phyloP scores from a whole-genome alignment of 2,113 vertebrate genomes.

The Toxostoma redivivum region DNA sequence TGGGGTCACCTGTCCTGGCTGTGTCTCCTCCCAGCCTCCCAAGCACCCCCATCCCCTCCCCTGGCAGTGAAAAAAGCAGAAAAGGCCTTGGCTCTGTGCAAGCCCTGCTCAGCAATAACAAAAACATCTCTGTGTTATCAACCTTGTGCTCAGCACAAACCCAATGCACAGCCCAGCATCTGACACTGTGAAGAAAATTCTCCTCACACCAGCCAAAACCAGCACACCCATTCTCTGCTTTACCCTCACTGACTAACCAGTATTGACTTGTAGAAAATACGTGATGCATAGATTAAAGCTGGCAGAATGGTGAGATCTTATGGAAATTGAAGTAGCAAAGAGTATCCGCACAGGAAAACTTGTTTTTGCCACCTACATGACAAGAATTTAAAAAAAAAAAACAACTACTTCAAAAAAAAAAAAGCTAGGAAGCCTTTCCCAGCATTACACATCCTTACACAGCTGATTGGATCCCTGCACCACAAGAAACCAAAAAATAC shows the following conservation, averaged over 20 bases:
- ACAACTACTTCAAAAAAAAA: background rate
- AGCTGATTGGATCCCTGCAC: background rate
- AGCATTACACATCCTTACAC: background rate
- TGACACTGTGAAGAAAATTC: background rate
- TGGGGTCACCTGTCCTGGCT: background rate
- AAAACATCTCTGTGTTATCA: background rate
- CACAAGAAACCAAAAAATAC: background rate
- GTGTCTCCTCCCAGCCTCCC: background rate
- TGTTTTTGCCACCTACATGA: background rate
- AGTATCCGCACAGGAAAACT: background rate
- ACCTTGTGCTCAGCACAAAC: background rate
- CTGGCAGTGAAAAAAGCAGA: accelerated
- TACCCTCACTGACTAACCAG: background rate
- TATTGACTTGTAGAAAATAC: background rate
- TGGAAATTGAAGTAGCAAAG: background rate
- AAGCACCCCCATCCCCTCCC: background rate
- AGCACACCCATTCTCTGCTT: background rate
- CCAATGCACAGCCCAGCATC: background rate
- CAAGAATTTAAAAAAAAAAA: background rate
- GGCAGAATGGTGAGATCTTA: background rate
- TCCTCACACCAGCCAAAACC: background rate
- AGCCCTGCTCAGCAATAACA: background rate
- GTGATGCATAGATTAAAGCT: background rate
- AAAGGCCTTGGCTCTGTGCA: background rate
- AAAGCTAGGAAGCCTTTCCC: background rate